These are phyloP conservation scores for Lycia hirtaria DNA, from an alignment of 2,888 invertebrate species.

Conservation along the genomic window DNA sequence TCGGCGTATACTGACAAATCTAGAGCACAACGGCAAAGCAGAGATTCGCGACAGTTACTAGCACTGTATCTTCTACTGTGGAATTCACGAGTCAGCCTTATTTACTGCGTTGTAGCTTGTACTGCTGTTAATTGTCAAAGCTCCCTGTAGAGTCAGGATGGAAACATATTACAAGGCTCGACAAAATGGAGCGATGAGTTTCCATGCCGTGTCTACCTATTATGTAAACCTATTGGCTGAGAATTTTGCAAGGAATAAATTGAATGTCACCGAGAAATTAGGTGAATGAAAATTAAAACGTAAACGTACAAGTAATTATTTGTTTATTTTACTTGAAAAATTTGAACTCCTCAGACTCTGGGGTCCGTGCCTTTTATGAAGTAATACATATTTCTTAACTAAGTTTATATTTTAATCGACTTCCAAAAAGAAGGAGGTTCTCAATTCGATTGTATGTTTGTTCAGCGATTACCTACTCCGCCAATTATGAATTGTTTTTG, in stretches of 20 bases:
- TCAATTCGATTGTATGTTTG: no score
- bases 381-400: no score
- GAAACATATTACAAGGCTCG: slow-evolving; percentile 17
- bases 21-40: slow-evolving; percentile 10
- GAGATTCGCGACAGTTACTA: slow-evolving; percentile 23
- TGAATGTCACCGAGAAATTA: background rate
- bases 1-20: slow-evolving; percentile 13
- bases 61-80: slow-evolving; percentile 18
- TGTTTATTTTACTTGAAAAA: no score
- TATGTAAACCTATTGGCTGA: background rate
- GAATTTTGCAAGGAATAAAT: no score
- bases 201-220: background rate
- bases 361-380: no score
- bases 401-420: no score
- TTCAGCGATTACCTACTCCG: no score
- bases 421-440: no score
- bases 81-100: slow-evolving; percentile 26
- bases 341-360: no score
- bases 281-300: no score
- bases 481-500: no score
- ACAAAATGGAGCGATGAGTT: slow-evolving; percentile 7
- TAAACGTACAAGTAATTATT: no score
- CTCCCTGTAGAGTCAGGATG: slow-evolving; percentile 20
- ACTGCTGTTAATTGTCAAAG: slow-evolving; percentile 29
- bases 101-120: slow-evolving; percentile 21